These are phyloP conservation scores for Acestrorhynchus altus DNA, from an alignment of 2,797 vertebrate genomes.

Conservation along the genomic window DNA sequence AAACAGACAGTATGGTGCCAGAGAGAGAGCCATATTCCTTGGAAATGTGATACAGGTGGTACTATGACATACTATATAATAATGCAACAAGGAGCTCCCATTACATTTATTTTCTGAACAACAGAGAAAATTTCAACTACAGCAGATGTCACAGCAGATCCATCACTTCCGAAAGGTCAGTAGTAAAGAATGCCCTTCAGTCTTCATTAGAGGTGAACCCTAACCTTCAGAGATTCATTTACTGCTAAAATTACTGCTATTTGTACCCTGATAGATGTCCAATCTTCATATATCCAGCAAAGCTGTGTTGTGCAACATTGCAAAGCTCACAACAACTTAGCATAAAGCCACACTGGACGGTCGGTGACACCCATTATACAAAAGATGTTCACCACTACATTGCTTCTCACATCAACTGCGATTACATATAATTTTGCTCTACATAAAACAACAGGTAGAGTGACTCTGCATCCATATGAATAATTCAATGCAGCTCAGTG, in stretches of 20 bases:
- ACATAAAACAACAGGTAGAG: conserved; percentile 27
- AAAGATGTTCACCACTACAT: neutral
- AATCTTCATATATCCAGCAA: neutral
- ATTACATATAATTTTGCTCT: conserved; percentile 39
- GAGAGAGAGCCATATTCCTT: neutral
- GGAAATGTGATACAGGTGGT: neutral
- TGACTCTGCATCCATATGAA: conserved; percentile 26
- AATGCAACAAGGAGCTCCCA: neutral
- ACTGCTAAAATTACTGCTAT: neutral
- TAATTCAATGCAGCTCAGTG: conserved; percentile 35
- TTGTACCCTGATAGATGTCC: neutral
- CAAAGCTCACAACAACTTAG: conserved; percentile 23
- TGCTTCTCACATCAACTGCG: neutral
- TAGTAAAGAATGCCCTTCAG: neutral
- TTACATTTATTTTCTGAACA: neutral
- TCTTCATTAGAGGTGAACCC: neutral
- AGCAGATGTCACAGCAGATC: conserved; percentile 1
- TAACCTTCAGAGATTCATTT: neutral
- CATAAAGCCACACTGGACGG: neutral
- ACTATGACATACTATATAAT: neutral
- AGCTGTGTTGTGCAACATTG: neutral
- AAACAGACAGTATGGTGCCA: conserved; percentile 13
- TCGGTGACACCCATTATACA: conserved; percentile 13
- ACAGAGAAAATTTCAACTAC: neutral
- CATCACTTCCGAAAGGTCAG: neutral